A percentile compares a stretch with the other conserved stretches of the same genome.
Evolutionary conservation across 2,113 vertebrate species (phyloP).

Genomic region (Halichoerus grypus): DNA sequence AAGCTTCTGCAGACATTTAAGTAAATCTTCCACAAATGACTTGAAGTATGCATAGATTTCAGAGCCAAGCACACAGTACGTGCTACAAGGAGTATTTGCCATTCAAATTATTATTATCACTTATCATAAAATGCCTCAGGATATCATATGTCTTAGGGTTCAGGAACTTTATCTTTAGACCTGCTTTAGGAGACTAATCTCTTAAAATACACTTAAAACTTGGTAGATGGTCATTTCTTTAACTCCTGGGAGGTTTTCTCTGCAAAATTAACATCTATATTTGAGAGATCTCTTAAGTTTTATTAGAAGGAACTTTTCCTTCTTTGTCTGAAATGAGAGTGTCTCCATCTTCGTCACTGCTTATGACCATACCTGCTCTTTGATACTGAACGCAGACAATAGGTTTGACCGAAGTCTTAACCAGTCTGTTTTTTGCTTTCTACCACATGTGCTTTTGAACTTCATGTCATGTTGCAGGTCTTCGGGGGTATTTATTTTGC

Average conservation of each 20-base stretch:
- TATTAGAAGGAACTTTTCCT: slow-evolving; percentile 3
- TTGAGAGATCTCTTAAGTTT: not conserved
- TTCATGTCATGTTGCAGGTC: not conserved
- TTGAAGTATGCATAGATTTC: not conserved
- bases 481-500: not conserved
- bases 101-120: not conserved
- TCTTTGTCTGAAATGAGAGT: not conserved
- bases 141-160: not conserved
- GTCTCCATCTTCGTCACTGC: not conserved
- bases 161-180: not conserved
- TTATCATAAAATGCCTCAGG: not conserved
- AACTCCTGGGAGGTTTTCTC: not conserved
- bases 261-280: not conserved
- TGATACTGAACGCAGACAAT: not conserved
- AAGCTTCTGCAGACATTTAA: not conserved
- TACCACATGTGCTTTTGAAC: not conserved
- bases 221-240: not conserved
- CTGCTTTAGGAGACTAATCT: not conserved
- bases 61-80: not conserved
- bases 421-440: not conserved
- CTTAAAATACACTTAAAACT: not conserved
- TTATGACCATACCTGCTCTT: not conserved
- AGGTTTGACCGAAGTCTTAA: not conserved
- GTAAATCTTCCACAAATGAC: not conserved
- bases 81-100: not conserved